These are phyloP conservation scores for Miichthys miiuy DNA, from an alignment of 2,797 vertebrate species.

Conservation along the genomic window DNA sequence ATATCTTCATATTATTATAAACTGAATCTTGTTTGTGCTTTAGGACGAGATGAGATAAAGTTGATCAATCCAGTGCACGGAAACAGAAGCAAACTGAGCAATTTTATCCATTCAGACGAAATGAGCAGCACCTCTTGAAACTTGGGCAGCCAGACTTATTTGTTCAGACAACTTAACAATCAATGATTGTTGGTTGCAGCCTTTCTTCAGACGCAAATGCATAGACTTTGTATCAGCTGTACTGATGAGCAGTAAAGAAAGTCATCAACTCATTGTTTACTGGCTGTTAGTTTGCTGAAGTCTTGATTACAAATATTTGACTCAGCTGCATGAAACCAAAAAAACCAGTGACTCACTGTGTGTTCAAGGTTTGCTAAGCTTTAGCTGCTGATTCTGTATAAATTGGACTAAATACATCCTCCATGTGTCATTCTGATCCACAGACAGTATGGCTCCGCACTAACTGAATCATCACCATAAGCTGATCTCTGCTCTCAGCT, in stretches of 20 bases:
- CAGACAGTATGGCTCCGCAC: neutral
- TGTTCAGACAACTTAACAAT: neutral
- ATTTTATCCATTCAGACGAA: neutral
- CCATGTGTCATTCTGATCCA: neutral
- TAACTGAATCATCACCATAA: neutral
- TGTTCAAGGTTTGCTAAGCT: neutral
- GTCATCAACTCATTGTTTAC: neutral
- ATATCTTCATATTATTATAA: neutral
- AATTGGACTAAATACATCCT: neutral
- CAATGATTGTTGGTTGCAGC: neutral
- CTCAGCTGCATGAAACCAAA: constrained; percentile 8
- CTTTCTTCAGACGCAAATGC: neutral
- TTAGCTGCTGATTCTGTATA: neutral
- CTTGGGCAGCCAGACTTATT: neutral
- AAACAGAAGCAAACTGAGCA: neutral
- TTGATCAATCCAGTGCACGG: neutral
- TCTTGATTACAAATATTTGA: constrained; percentile 10
- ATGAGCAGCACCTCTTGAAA: too few species aligned
- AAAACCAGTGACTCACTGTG: neutral
- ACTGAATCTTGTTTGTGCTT: neutral
- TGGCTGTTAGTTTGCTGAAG: neutral
- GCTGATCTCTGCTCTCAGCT: constrained; percentile 15
- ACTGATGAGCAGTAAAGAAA: neutral
- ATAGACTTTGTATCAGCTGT: neutral
- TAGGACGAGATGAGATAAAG: neutral